Percentiles rank a stretch among this genome's conserved stretches.
phyloP scores from a whole-genome alignment of 2,113 vertebrate genomes.

The Raja brachyura region DNA sequence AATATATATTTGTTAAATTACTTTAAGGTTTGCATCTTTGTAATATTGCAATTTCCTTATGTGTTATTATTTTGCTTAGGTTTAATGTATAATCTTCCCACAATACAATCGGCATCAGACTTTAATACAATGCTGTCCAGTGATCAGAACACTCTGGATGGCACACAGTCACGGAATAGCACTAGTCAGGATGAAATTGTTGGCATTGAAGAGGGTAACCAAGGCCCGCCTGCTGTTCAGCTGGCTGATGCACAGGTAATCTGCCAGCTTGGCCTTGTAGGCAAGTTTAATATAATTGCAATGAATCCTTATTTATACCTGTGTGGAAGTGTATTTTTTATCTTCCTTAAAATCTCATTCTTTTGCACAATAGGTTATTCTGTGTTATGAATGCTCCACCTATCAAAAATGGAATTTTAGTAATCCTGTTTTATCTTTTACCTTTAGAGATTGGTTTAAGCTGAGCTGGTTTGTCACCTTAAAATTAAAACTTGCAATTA shows the following conservation, averaged over 20 bases:
- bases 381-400: neutral
- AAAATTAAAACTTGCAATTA: too few relatives aligned
- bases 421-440: neutral
- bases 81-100: constrained; percentile 79
- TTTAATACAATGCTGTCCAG: constrained; percentile 92
- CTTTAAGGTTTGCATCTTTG: neutral
- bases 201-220: constrained; percentile 82
- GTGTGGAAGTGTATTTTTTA: neutral
- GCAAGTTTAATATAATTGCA: neutral
- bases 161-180: constrained; percentile 90
- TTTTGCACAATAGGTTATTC: neutral
- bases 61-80: constrained; percentile 56
- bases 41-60: neutral
- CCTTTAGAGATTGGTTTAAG: neutral
- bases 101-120: constrained; percentile 91
- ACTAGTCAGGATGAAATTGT: constrained; percentile 89
- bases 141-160: constrained; percentile 93
- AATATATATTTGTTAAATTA: constrained; percentile 24
- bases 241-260: constrained; percentile 92
- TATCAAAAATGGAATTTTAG: neutral
- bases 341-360: neutral
- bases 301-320: neutral
- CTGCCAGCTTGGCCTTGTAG: neutral
- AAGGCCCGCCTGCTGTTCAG: constrained; percentile 88
- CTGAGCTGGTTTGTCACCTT: too few relatives aligned